These are phyloP conservation scores for Cairina moschata DNA, from an alignment of 2,113 vertebrate species.

Conservation along the genomic window DNA sequence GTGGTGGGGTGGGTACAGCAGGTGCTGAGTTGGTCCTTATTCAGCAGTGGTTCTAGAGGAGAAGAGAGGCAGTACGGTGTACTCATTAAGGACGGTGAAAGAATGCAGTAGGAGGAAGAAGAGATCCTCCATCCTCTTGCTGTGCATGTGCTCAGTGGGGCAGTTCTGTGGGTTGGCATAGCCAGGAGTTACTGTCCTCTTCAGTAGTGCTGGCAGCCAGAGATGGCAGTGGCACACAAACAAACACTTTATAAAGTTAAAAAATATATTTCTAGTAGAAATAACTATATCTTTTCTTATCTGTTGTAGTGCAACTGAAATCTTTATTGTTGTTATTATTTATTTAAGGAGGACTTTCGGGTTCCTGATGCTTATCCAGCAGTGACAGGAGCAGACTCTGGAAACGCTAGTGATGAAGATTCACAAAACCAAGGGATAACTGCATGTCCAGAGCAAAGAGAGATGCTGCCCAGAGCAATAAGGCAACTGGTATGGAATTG, in stretches of 20 bases:
- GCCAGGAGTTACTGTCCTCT: background rate
- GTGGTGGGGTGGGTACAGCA: background rate
- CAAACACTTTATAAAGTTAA: too few species aligned
- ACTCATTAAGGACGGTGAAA: background rate
- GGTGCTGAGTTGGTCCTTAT: background rate
- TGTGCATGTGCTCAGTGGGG: background rate
- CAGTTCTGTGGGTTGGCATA: background rate
- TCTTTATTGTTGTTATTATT: background rate
- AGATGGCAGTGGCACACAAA: background rate
- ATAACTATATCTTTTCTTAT: background rate
- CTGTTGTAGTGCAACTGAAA: background rate
- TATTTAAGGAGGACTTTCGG: conserved; percentile 71
- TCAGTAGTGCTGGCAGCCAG: background rate
- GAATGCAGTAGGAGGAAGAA: background rate
- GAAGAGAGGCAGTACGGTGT: background rate
- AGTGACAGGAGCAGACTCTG: conserved; percentile 83
- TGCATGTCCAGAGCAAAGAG: conserved; percentile 41
- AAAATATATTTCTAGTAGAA: too few species aligned
- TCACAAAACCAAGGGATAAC: conserved; percentile 77
- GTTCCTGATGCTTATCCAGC: conserved; percentile 74
- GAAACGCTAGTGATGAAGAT: conserved; percentile 82
- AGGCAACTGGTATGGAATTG: conserved; percentile 73
- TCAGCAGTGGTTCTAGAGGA: background rate
- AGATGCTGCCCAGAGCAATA: conserved; percentile 67
- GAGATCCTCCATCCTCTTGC: background rate